Evolutionary conservation across 2,797 vertebrate species (phyloP).

Genomic region (Dermochelys coriacea): DNA sequence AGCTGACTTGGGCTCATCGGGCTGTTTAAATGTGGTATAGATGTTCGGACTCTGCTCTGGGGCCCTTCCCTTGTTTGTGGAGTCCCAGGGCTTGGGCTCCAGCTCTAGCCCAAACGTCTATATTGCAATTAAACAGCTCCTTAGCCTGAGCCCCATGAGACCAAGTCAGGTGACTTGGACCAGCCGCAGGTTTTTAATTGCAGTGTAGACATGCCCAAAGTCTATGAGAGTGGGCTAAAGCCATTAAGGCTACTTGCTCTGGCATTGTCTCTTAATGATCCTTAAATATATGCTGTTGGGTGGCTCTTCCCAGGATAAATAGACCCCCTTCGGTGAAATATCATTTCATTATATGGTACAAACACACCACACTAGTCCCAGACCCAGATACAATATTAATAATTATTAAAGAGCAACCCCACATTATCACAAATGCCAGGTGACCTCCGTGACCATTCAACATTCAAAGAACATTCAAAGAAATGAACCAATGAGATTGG

Average conservation of each 20-base stretch:
- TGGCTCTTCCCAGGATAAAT: neutral
- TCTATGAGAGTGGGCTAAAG: too few species aligned
- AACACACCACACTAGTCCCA: neutral
- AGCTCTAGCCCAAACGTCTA: too few species aligned
- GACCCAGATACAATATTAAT: neutral
- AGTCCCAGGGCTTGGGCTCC: too few species aligned
- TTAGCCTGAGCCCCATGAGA: too few species aligned
- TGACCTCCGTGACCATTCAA: neutral
- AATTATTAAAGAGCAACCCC: neutral
- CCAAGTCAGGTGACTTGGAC: too few species aligned
- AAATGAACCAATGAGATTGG: neutral
- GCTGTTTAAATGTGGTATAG: too few species aligned
- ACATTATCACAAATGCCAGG: neutral
- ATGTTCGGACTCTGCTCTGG: too few species aligned
- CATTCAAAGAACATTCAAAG: neutral
- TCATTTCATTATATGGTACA: neutral
- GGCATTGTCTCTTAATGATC: neutral
- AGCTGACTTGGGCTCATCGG: too few species aligned
- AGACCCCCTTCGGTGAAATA: neutral
- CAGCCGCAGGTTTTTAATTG: too few species aligned
- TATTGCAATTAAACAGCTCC: too few species aligned
- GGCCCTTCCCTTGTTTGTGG: too few species aligned
- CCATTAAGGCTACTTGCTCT: neutral
- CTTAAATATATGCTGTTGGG: neutral
- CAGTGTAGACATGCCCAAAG: too few species aligned